These are phyloP conservation scores for Helogale parvula DNA, from an alignment of 2,113 vertebrate genomes.

Conservation along the genomic window DNA sequence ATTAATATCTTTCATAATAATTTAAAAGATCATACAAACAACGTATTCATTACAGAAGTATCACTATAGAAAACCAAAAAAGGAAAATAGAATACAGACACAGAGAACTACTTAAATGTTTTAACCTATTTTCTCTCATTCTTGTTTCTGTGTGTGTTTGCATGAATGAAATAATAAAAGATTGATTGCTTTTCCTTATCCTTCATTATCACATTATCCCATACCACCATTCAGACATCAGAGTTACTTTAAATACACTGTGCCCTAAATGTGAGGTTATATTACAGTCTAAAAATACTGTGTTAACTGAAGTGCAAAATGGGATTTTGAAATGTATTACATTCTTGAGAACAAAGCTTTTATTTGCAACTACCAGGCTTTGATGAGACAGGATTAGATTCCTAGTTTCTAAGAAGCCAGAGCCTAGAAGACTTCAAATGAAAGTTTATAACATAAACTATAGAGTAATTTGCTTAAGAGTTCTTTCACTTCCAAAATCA, in stretches of 20 bases:
- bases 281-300: not conserved
- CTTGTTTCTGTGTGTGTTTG: not conserved
- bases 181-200: not conserved
- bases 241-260: not conserved
- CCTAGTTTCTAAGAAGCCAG: constrained; percentile 3
- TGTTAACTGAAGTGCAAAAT: constrained; percentile 38
- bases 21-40: not conserved
- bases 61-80: not conserved
- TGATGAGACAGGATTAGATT: not conserved
- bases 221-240: not conserved
- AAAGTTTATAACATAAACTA: not conserved
- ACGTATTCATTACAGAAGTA: not conserved
- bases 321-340: constrained; percentile 24
- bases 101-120: not conserved
- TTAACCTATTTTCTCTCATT: not conserved
- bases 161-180: not conserved
- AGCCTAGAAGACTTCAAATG: not conserved
- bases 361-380: not conserved
- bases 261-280: not conserved
- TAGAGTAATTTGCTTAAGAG: not conserved
- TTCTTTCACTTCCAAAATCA: not conserved
- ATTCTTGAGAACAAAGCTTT: constrained; percentile 13
- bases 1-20: not conserved
- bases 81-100: not conserved
- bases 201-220: not conserved